Base-by-base conservation (phyloP, 2,888 invertebrate genomes). In the Himalopsyche anomala region DNA sequence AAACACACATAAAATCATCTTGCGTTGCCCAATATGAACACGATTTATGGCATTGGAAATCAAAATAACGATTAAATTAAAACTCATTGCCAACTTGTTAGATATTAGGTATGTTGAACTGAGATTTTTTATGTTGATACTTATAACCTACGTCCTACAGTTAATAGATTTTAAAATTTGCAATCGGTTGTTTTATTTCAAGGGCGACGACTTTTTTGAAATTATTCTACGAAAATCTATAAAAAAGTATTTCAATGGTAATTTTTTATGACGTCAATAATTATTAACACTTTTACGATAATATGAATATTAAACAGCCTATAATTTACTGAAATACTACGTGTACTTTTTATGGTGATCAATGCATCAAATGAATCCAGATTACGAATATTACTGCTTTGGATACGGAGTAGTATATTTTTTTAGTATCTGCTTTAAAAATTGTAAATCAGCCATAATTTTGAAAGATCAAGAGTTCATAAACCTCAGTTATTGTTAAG, bases 71-170 rank as follows among this genome's bases (percentile, higher is more conserved):
- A 15, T 74, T 36, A 74, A 28, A 74, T 74, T 74, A 74, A 74
- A 74, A 74, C 74, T 74, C 74, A 74, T 74, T 74, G 74, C 74
- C 74, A 74, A 74, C 74, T 28, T 36, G 74, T 74, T 12, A 51
- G 38, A 36, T 74, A 36, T 36, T 28, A 2, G 15, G 38, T 36
- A 4, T 74, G 74, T 74, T 74, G 74, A 74, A 74, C 74, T 74
- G 38, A 36, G 2, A 9, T 36, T 74, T 74, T 74, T 74, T 56
- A 15, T 1, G 5, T 11, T 62, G 19, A 62, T 19, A 62, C 8
- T 11, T n/a, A 74, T 15, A 36, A 36, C 74, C 74, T 74, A 74
- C 15, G 74, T 74, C 74, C 74, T 74, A 74, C 15, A 38, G 38
- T 19, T 17, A n/a, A 19, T 0, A 62, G 28, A 62, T 19, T 19